Base-by-base conservation (phyloP, 2,888 invertebrate species). In the Metopia argyrocephala region DNA sequence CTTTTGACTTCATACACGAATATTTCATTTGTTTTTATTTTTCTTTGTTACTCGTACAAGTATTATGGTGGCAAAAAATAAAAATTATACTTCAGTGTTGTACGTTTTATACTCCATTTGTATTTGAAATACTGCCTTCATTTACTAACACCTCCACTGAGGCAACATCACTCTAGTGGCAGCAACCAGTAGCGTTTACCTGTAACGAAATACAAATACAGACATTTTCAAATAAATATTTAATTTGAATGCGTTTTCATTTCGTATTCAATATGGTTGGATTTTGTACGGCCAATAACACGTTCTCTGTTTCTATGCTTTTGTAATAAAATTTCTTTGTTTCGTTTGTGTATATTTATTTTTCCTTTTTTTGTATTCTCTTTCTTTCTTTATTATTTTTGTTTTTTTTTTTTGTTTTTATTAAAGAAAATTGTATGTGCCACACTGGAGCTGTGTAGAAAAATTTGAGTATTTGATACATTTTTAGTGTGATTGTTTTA, bases 161-260 rank as follows among this genome's bases (percentile, higher is more conserved):
- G 31, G 68, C 68, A 27, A 54, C 61, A 54, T n/a, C n/a, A n/a
- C n/a, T n/a, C n/a, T n/a, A n/a, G 38, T 15, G 38, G 25, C 62
- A 50, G 48, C 52, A n/a, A 18, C 20, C 56, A 56, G 38, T 20
- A 50, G 48, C 31, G 18, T 18, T 38, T 76, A 68, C 76, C 73
- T 65, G 79, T 28, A 64, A 79, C 25, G 50, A 76, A 69, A 69
- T 84, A 84, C 87, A 87, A 87, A 87, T 83, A 87, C 86, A 88
- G 88, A 88, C 88, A 85, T 86, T 87, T 85, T 79, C 64, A 78
- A 85, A 88, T 88, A 87, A 88, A 88, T 88, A 88, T 88, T 87
- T 88, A 87, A 88, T 85, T 85, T 84, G 86, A 86, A 87, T 87
- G 87, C 88, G 87, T 87, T 87, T 86, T 85, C 88, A 87, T 88